These are phyloP conservation scores for Eurytemora carolleeae DNA, from an alignment of 1,140 invertebrate species.

Conservation along the genomic window DNA sequence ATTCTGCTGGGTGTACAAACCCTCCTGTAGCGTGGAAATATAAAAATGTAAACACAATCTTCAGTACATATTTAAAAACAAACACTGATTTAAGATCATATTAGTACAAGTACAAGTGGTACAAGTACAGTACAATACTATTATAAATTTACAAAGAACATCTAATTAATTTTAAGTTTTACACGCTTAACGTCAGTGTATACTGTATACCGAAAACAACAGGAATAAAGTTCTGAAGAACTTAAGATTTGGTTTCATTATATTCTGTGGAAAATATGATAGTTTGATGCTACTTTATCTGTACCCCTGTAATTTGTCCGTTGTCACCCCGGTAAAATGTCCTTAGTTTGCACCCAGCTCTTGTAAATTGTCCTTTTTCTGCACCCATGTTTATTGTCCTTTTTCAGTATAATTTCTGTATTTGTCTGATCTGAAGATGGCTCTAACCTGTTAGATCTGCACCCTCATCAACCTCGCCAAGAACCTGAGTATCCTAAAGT, in stretches of 20 bases:
- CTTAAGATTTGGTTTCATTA: too few species aligned
- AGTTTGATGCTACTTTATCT: too few species aligned
- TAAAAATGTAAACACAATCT: too few species aligned
- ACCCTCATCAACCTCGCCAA: conserved; percentile 59
- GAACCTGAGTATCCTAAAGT: conserved; percentile 46
- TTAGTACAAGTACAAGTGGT: background rate
- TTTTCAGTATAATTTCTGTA: conserved; percentile 15
- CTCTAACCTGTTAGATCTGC: conserved; percentile 62
- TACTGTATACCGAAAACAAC: too few species aligned
- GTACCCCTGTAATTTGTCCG: background rate
- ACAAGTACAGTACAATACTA: background rate
- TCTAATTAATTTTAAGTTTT: background rate
- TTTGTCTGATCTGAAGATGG: background rate
- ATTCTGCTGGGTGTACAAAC: conserved; percentile 94
- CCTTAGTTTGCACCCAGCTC: background rate
- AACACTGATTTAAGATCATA: too few species aligned
- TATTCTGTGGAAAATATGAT: too few species aligned
- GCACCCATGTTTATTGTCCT: background rate
- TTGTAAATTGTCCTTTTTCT: background rate
- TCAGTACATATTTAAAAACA: too few species aligned
- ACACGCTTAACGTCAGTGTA: too few species aligned
- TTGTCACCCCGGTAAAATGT: background rate
- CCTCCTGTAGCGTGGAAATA: conserved; percentile 42
- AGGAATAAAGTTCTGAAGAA: too few species aligned
- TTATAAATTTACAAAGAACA: background rate